Evolutionary conservation across 2,113 vertebrate species (phyloP), one percentile per base, ranked within the genome.

Genomic region (Chloropsis hardwickii): DNA sequence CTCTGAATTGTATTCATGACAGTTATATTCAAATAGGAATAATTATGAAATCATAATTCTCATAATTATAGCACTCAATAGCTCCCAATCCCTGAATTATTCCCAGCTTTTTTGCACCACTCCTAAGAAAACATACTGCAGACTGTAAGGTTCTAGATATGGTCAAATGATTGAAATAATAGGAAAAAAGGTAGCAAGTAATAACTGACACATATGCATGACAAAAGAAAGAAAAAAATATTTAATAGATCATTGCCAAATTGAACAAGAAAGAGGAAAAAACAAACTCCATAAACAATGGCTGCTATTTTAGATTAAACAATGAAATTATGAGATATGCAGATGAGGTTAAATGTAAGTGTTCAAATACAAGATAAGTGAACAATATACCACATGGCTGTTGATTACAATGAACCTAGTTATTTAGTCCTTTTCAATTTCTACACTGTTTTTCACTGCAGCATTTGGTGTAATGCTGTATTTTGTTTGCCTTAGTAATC

Each of bases 401-500:
- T 21, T 60, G 18, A 72, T 60, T 67, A 71, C 0, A 1, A 25
- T 19, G 48, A 51, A n/a, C 10, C 39, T 56, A 64, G 27, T 64
- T 29, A 70, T 58, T 78, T 86, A 37, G 33, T 56, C 35, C 16
- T 56, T 67, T 58, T 45, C 5, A 24, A 67, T 66, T 86, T 86
- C 53, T 62, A n/a, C 5, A 40, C 13, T 45, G 21, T 11, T 73
- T 86, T 92, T 61, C 40, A 92, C 80, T 81, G 84, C 42, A 93
- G 33, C 50, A 37, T 51, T 72, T 89, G 23, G 39, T 83, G 6
- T 60, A 91, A 56, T 31, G 78, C 10, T 92, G 33, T 39, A 86
- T 83, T 97, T 91, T 96, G 87, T 93, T 95, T 92, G 81, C 57
- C 93, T 96, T 87, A 73, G 14, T 94, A 96, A 94, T 92, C 66